Evolutionary conservation across 2,797 vertebrate species (phyloP).

Genomic region (Cossypha caffra): DNA sequence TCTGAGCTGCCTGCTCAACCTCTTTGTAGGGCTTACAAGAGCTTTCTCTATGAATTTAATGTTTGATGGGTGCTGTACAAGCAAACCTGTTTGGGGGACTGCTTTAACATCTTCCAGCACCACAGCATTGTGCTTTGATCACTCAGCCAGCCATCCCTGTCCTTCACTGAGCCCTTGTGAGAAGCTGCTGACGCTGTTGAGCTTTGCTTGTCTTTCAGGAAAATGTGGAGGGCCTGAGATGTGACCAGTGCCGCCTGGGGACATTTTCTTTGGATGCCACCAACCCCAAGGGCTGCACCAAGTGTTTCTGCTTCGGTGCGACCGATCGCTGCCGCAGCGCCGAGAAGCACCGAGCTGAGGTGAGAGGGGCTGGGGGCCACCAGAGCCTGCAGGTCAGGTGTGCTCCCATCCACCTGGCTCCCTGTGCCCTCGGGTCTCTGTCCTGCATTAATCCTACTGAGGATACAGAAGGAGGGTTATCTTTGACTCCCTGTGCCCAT

Average conservation of each 20-base stretch:
- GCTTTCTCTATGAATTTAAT: neutral
- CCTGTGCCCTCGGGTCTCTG: neutral
- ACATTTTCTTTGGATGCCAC: conserved; percentile 90
- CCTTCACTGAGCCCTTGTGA: neutral
- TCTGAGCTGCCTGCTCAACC: neutral
- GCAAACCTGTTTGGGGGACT: neutral
- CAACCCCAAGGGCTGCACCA: conserved; percentile 96
- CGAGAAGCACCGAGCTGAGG: conserved; percentile 83
- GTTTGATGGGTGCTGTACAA: neutral
- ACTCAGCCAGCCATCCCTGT: rapidly evolving
- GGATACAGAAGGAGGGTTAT: neutral
- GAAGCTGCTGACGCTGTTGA: neutral
- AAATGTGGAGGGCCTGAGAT: conserved; percentile 89
- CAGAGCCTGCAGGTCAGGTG: neutral
- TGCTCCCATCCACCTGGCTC: neutral
- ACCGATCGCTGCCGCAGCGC: conserved; percentile 91
- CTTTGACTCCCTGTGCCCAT: neutral
- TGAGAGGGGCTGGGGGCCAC: conserved; percentile 16
- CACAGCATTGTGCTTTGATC: neutral
- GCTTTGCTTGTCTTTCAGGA: conserved; percentile 80
- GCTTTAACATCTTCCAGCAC: neutral
- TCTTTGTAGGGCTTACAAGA: neutral
- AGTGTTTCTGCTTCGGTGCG: conserved; percentile 97
- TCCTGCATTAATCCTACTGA: neutral
- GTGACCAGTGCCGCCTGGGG: conserved; percentile 91